These are phyloP conservation scores for Macaca nemestrina DNA, from an alignment of 2,113 vertebrate species.

Conservation along the genomic window DNA sequence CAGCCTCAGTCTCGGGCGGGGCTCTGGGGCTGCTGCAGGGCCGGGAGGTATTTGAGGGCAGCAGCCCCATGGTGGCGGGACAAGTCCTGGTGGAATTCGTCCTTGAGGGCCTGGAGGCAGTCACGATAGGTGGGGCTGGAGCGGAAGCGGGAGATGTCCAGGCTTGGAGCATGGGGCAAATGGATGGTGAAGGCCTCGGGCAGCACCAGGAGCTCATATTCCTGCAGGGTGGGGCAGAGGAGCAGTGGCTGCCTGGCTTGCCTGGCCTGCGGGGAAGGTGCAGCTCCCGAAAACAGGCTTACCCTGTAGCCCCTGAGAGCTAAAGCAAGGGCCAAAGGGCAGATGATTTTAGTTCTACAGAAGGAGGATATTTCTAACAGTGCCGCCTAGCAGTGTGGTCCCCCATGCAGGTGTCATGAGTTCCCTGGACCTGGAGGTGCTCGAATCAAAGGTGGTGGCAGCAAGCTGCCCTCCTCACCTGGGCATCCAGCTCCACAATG, in stretches of 20 bases:
- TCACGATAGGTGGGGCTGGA: slow-evolving; percentile 91
- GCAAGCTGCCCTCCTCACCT: slow-evolving; percentile 83
- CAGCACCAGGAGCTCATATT: slow-evolving; percentile 94
- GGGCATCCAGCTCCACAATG: slow-evolving; percentile 95
- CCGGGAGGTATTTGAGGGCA: slow-evolving; percentile 97
- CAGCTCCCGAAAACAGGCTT: not conserved
- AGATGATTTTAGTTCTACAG: not conserved
- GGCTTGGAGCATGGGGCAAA: slow-evolving; percentile 97
- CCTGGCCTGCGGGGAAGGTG: not conserved
- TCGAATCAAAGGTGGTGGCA: rapidly evolving
- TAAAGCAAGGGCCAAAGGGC: not conserved
- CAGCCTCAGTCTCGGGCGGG: not conserved
- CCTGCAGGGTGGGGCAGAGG: slow-evolving; percentile 78
- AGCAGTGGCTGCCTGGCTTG: not conserved
- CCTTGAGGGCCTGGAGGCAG: slow-evolving; percentile 93
- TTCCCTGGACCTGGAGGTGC: not conserved
- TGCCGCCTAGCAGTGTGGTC: rapidly evolving
- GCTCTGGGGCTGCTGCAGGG: slow-evolving; percentile 88
- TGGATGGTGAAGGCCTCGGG: slow-evolving; percentile 98
- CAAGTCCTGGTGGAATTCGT: slow-evolving; percentile 98
- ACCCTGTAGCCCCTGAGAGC: not conserved
- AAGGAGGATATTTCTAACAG: too few relatives aligned
- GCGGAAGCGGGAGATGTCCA: slow-evolving; percentile 96
- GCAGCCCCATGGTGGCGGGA: slow-evolving; percentile 93
- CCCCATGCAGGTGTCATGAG: rapidly evolving